These are phyloP conservation scores for Drosophila quadrilineata DNA, from an alignment of 1,140 invertebrate species.

Conservation along the genomic window DNA sequence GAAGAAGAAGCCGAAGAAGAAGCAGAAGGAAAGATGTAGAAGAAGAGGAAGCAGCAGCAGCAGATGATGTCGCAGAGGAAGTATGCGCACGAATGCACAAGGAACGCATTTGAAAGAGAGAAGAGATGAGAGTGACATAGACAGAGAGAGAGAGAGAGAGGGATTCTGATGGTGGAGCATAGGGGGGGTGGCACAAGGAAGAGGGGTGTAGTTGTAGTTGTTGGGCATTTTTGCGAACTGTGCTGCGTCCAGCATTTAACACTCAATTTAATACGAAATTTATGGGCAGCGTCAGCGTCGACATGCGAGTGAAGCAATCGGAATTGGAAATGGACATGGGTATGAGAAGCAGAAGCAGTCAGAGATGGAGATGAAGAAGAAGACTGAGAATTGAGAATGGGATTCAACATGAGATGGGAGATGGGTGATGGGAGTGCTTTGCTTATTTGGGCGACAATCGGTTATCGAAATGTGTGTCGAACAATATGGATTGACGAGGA, in stretches of 20 bases:
- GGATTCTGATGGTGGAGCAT: neutral
- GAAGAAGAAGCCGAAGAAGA: slow-evolving; percentile 23
- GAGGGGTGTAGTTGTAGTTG: no score
- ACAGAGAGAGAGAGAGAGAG: neutral
- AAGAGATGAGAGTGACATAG: neutral
- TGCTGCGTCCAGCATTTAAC: slow-evolving; percentile 75
- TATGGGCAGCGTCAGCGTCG: slow-evolving; percentile 72
- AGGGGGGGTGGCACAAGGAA: neutral
- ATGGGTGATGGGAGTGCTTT: no score
- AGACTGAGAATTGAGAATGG: slow-evolving; percentile 3
- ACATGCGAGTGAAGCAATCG: slow-evolving; percentile 52
- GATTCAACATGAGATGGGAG: neutral
- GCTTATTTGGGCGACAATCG: neutral
- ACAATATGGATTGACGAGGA: neutral
- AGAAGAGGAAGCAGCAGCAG: neutral
- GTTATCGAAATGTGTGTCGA: slow-evolving; percentile 10
- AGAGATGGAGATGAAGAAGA: slow-evolving; percentile 22
- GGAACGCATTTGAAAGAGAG: slow-evolving; percentile 34
- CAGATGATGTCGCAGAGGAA: slow-evolving; percentile 19
- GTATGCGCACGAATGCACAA: slow-evolving; percentile 69
- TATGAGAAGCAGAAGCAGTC: slow-evolving; percentile 15
- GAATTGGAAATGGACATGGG: slow-evolving; percentile 32
- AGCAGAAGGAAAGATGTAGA: neutral
- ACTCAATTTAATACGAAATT: slow-evolving; percentile 80
- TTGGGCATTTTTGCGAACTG: no score